Base-by-base conservation (phyloP, 2,888 invertebrate species). In the Cinara cedri region DNA sequence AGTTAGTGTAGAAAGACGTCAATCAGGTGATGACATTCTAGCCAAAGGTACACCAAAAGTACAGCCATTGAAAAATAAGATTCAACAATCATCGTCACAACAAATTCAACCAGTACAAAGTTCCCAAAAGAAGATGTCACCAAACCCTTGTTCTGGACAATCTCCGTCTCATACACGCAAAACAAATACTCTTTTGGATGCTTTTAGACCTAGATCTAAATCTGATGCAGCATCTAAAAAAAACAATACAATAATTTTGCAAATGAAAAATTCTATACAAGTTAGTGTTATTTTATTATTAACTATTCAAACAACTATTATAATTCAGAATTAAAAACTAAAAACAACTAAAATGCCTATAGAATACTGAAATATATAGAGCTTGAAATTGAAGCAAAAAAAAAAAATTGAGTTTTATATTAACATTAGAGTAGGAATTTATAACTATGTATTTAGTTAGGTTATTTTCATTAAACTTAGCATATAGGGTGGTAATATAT, bases 261-360 rank as follows among this genome's bases (percentile, higher is more conserved):
- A 94, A 85, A 91, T 96, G 90, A 93, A 91, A 86, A 91, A 91
- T 84, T 94, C 93, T 60, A 91, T 94, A 85, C 91, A 94, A 89
- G 92, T 92, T 85, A 60, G 60, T 78, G 34, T 68, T 68, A 8
- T 68, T 49, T 76, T 70, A 70, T 34, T 34, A 34, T 34, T 6
- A 34, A 34, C 34, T 34, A 34, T 34, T 4, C 34, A 34, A 34
- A 34, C 34, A 34, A 34, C 6, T 34, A 34, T 34, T 34, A 6
- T 34, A 4, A 34, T 34, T 34, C 34, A 34, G 3, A 34, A 3
- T 4, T 34, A 4, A 34, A 4, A 34, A 34, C 34, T 34, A 34
- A 34, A 34, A 34, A 34, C 6, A 6, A 34, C 34, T 34, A 34
- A 6, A 34, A 34, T 34, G 3, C 6, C 6, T 34, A 34, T 34